phyloP scores from a whole-genome alignment of 2,797 vertebrate species.

The Gadopsis bispinosus region DNA sequence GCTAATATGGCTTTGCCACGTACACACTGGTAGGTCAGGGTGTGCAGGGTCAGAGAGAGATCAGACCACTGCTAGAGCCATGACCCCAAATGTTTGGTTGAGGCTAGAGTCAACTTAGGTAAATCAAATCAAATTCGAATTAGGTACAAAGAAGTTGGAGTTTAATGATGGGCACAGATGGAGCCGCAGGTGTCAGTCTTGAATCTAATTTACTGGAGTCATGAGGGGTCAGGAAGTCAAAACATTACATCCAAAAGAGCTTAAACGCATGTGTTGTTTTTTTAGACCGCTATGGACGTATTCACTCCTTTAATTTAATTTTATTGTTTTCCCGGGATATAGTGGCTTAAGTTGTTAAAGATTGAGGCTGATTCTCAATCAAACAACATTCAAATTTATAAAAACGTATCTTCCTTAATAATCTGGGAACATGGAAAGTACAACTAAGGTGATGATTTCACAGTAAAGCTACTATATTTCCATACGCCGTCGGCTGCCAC shows the following conservation, averaged over 20 bases:
- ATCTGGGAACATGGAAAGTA: conserved; percentile 12
- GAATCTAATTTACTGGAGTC: conserved; percentile 19
- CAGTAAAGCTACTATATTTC: conserved; percentile 26
- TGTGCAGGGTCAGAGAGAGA: conserved; percentile 58
- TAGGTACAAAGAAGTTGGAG: conserved; percentile 34
- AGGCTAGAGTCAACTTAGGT: conserved; percentile 55
- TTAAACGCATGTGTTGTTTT: not conserved
- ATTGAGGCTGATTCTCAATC: not conserved
- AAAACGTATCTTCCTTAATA: not conserved
- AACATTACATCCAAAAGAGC: not conserved
- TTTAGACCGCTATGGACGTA: not conserved
- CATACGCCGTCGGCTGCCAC: conserved; percentile 14
- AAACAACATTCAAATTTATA: not conserved
- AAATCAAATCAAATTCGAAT: conserved; percentile 61
- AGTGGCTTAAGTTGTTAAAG: not conserved
- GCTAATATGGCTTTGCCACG: conserved; percentile 65
- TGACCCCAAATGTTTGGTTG: conserved; percentile 45
- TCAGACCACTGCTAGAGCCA: conserved; percentile 55
- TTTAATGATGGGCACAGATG: conserved; percentile 44
- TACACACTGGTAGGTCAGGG: conserved; percentile 33
- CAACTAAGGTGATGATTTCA: conserved; percentile 27
- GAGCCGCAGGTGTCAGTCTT: conserved; percentile 46
- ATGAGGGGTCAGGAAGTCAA: conserved; percentile 19
- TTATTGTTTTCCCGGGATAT: not conserved
- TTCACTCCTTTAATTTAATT: too few relatives aligned